A percentile compares a stretch with the other conserved stretches of the same genome.
Evolutionary conservation across 2,113 vertebrate genomes (phyloP).

Genomic region (Bostrychus sinensis): DNA sequence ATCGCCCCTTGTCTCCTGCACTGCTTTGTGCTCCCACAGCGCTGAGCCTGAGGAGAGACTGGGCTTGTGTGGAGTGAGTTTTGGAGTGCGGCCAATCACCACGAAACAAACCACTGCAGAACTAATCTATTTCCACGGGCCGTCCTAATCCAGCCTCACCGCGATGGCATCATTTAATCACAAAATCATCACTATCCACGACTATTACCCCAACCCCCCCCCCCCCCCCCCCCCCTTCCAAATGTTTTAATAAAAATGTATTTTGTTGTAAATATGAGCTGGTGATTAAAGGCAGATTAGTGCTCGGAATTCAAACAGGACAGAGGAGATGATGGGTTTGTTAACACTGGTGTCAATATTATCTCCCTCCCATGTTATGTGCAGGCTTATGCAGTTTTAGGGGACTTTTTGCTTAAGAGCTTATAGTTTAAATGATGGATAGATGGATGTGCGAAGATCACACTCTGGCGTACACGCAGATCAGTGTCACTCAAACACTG

Average conservation of each 20-base stretch:
- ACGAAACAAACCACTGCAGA: slow-evolving; percentile 77
- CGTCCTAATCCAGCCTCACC: slow-evolving; percentile 79
- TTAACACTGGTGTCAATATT: slow-evolving; percentile 77
- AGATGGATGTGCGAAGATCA: slow-evolving; percentile 67
- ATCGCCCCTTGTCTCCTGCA: background rate
- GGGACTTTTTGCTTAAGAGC: slow-evolving; percentile 78
- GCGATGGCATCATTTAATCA: slow-evolving; percentile 83
- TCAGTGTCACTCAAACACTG: slow-evolving; percentile 75
- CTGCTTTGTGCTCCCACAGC: background rate
- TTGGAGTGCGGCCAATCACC: slow-evolving; percentile 80
- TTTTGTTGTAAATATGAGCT: slow-evolving; percentile 74
- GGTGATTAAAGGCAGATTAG: slow-evolving; percentile 80
- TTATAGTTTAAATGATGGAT: slow-evolving; percentile 80
- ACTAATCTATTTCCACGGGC: slow-evolving; percentile 81
- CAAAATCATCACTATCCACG: slow-evolving; percentile 71
- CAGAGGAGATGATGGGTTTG: slow-evolving; percentile 72
- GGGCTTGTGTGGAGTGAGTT: slow-evolving; percentile 31
- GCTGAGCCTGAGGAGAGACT: slow-evolving; percentile 6
- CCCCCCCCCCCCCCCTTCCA: slow-evolving; percentile 27
- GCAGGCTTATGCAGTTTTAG: slow-evolving; percentile 77
- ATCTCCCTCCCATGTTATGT: slow-evolving; percentile 79
- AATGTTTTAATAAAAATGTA: slow-evolving; percentile 68
- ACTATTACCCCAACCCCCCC: slow-evolving; percentile 35
- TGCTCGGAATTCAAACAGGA: slow-evolving; percentile 67
- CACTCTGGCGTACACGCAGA: slow-evolving; percentile 52